Base-by-base conservation (phyloP, 2,113 vertebrate species). In the Agapornis roseicollis region DNA sequence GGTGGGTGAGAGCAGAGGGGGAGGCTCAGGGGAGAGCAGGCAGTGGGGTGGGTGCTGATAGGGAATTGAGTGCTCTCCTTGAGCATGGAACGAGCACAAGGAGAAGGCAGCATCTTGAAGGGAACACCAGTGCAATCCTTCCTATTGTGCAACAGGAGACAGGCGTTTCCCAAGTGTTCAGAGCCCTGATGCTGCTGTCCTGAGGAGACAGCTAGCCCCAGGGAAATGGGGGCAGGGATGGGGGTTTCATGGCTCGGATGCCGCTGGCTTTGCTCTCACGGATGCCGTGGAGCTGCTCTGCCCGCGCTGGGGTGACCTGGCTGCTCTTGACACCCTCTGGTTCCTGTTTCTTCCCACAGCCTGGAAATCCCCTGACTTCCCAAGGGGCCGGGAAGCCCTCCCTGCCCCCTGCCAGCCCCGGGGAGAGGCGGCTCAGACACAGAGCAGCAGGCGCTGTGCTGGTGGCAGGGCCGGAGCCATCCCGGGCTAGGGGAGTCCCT, bases 301-400 rank as follows among this genome's bases (percentile, higher is more conserved):
- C 55, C 47, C 0, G 0, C 17, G 22, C 8, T 0, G 4, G 76
- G 68, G 65, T 76, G 63, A 39, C 52, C 23, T 0, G 3, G 80
- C 52, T 12, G 1, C 42, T 19, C 31, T 29, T 11, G 1, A n/a
- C 33, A 8, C 1, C 52, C 71, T 46, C 35, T 7, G 1, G 84
- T 94, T 96, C 93, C 93, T 86, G 70, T 79, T 94, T 97, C 42
- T 41, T 71, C 83, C 87, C 85, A n/a, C 66, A 55, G 84, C 76
- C 47, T 94, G 94, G 96, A 94, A 97, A 96, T 56, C 91, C 95
- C 96, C 96, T 71, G 79, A 80, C 78, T 96, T 95, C 71, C 93
- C 93, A 0, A 0, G 78, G 42, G 60, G 58, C 33, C 33, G 77
- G 80, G 68, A 77, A 89, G 50, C 9, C 4, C 23, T 56, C 50